Base-by-base conservation (phyloP, 2,113 vertebrate genomes). In the Amphiprion ocellaris region DNA sequence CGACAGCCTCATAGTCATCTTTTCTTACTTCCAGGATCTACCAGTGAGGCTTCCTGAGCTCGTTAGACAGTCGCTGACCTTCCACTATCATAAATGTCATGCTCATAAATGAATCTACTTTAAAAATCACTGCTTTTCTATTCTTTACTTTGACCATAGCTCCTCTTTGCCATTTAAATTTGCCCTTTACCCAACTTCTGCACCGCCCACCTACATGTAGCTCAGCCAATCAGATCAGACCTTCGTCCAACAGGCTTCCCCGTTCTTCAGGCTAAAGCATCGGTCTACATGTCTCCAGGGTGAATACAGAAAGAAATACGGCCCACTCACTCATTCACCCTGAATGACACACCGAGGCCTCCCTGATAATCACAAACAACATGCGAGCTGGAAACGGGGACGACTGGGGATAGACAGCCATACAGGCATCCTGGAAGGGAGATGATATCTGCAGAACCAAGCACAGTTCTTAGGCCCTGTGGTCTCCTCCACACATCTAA, bases 391-490 rank as follows among this genome's bases (percentile, higher is more conserved):
- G 64, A 52, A 59, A 12, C 1, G 14, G 55, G 55, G 44, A 30
- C 67, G 67, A 54, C 26, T 37, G 5, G 10, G 44, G 47, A 69
- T 60, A 65, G 59, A 81, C 33, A 44, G 39, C 54, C 19, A 60
- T 16, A 10, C 63, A 15, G 52, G 46, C 41, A 76, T 69, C 74
- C 60, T 75, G 61, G 46, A 86, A 65, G 41, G 74, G 54, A 62
- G 70, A 82, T 68, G 47, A 69, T 49, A 85, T 82, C 15, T 3
- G 10, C 63, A 28, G 46, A 79, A 33, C 44, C 39, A 49, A 65
- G 49, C 9, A 10, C 58, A 80, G 69, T 68, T 55, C 61, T 62
- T 16, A 47, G 21, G 19, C 54, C 28, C 46, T 33, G 10, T 55
- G 47, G 28, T 47, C 67, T 74, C 11, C n/a, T 52, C 33, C 55